Percentiles rank a stretch among this genome's conserved stretches.
These are phyloP conservation scores for Epizoanthus stellaris DNA, from an alignment of 92 coral and sea anemone genomes.

Conservation along the genomic window DNA sequence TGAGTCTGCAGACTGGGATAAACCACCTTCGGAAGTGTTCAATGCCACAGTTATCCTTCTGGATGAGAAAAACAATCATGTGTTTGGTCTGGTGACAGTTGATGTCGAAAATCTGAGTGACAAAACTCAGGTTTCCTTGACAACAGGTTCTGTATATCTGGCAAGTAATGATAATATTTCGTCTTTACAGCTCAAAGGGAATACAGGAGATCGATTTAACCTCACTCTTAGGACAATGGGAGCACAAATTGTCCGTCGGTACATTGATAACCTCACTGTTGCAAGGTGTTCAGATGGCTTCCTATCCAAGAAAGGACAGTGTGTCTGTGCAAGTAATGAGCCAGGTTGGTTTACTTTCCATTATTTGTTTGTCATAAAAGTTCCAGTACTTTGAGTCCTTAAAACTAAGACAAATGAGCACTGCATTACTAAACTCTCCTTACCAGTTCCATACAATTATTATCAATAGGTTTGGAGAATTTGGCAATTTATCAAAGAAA, in stretches of 20 bases:
- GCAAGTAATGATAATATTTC: conserved; percentile 46
- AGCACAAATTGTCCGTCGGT: conserved; percentile 50
- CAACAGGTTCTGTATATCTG: conserved; percentile 71
- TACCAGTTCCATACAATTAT: no score
- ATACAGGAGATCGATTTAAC: conserved; percentile 43
- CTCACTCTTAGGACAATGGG: conserved; percentile 70
- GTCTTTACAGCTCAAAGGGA: conserved; percentile 62
- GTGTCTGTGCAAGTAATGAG: conserved; percentile 64
- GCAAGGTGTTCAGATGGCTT: conserved; percentile 77
- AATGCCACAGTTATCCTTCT: conserved; percentile 63
- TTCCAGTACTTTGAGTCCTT: no score
- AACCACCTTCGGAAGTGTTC: conserved; percentile 79
- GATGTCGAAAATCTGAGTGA: conserved; percentile 9
- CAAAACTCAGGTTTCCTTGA: conserved; percentile 47
- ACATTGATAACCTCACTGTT: conserved; percentile 55
- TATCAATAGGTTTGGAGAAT: no score
- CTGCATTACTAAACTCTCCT: no score
- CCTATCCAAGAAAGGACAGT: conserved; percentile 8
- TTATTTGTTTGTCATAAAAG: no score
- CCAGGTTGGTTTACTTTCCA: neutral
- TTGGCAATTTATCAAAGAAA: no score
- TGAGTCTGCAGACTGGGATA: conserved; percentile 69
- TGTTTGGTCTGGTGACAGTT: conserved; percentile 80
- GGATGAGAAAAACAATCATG: conserved; percentile 80
- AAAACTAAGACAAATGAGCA: no score